These are phyloP conservation scores for Eulithis testata DNA, from an alignment of 2,888 invertebrate species.

Conservation along the genomic window DNA sequence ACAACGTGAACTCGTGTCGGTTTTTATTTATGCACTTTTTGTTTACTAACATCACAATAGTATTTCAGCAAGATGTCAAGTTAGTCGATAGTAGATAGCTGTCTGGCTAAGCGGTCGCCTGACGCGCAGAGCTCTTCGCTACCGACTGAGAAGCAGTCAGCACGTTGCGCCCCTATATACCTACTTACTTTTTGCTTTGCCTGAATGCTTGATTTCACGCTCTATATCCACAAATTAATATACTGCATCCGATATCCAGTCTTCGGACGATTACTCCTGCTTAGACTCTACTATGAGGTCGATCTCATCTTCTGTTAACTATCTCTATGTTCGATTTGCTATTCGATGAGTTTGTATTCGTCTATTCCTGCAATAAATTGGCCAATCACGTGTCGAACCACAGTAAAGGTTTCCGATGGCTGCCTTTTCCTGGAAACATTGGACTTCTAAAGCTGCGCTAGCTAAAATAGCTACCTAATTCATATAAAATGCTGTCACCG, in stretches of 20 bases:
- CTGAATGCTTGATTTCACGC: slow-evolving; percentile 79
- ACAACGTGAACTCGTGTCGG: slow-evolving; percentile 58
- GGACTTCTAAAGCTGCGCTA: too few relatives aligned
- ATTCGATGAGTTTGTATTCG: too few relatives aligned
- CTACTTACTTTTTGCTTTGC: slow-evolving; percentile 72
- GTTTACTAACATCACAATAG: slow-evolving; percentile 80
- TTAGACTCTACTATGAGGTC: slow-evolving; percentile 32
- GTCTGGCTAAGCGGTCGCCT: slow-evolving; percentile 36
- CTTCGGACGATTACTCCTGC: slow-evolving; percentile 49
- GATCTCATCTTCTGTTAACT: background rate
- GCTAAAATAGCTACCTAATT: too few relatives aligned
- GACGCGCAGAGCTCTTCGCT: slow-evolving; percentile 56
- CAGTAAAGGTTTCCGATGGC: too few relatives aligned
- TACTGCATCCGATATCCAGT: slow-evolving; percentile 64
- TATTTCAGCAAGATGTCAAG: slow-evolving; percentile 51
- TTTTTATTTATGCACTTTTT: slow-evolving; percentile 79
- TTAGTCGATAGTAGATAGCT: slow-evolving; percentile 21
- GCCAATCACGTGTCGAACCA: too few relatives aligned
- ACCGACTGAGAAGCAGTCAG: slow-evolving; percentile 64
- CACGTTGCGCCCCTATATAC: slow-evolving; percentile 76
- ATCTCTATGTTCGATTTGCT: too few relatives aligned
- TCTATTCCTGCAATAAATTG: too few relatives aligned
- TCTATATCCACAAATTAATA: slow-evolving; percentile 79
- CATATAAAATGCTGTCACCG: too few relatives aligned
- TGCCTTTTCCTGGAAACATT: too few relatives aligned